Percentiles rank a stretch among this genome's conserved stretches.
Conservation (phyloP, 2,797 vertebrate species). For the Aplochiton taeniatus region DNA sequence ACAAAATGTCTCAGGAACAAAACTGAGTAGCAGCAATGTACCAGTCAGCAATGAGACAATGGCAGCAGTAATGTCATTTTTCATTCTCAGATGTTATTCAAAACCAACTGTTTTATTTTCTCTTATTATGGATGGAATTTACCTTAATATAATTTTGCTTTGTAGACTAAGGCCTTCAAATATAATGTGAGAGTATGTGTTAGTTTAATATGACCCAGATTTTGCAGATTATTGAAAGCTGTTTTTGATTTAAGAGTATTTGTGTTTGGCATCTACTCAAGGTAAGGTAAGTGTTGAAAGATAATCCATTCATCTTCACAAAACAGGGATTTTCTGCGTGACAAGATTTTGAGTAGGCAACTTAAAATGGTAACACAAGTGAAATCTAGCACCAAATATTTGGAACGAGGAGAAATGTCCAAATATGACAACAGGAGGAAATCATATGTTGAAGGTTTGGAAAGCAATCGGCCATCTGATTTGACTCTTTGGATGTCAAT, state of each 20-base stretch:
- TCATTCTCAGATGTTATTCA: constrained; percentile 18
- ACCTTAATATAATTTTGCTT: no score
- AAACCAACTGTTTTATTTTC: background rate
- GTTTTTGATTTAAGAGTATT: background rate
- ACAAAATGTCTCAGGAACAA: constrained; percentile 51
- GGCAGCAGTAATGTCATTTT: constrained; percentile 5
- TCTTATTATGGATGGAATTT: background rate
- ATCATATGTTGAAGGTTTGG: no score
- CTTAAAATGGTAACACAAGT: no score
- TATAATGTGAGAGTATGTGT: background rate
- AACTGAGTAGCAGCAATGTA: constrained; percentile 6
- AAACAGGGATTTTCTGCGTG: background rate
- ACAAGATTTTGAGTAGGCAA: background rate
- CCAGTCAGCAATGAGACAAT: constrained; percentile 18
- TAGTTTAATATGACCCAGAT: background rate
- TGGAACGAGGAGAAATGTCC: no score
- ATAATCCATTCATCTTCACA: background rate
- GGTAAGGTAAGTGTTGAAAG: background rate
- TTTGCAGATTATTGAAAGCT: background rate
- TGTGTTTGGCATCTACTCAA: background rate
- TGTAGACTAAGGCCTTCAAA: background rate
- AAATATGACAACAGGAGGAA: no score
- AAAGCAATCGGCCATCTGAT: no score
- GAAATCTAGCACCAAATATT: background rate
- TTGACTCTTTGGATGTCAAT: no score